Base-by-base conservation (phyloP, 2,797 vertebrate species). In the Centroberyx gerrardi region DNA sequence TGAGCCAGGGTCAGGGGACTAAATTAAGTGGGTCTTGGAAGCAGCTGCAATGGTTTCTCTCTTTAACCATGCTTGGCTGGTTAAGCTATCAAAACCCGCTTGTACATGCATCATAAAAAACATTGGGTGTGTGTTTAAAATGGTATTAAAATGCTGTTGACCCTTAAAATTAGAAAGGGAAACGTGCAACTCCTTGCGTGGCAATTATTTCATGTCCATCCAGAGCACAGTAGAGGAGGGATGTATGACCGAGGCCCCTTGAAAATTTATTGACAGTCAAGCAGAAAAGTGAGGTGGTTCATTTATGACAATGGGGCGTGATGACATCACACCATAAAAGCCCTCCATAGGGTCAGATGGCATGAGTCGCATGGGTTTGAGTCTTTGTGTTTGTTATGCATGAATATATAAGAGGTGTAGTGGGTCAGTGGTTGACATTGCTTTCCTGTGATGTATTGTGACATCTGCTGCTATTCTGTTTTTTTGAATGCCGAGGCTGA, bases 41-140 rank as follows among this genome's bases (percentile, higher is more conserved):
- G 97, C 98, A 98, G 97, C 97, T 98, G 98, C 96, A 95, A 83
- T 94, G 95, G 93, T 94, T 95, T 91, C 92, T 95, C 95, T 97
- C 96, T 99, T 99, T 98, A 98, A 97, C 96, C 97, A 98, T 97
- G 98, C 97, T 98, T 98, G 97, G 96, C 92, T 97, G 98, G 96
- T 97, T 97, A 97, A 97, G 96, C 97, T 97, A 99, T 99, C 98
- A 99, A 97, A 97, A 96, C 90, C 94, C 93, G 96, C 96, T 94
- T 96, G 97, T 97, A 97, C 95, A 95, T 95, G 96, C 96, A 94
- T 96, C 96, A 98, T 99, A 98, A 98, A 99, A 97, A 95, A 95
- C 94, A 95, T 86, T 95, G 94, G 94, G 94, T 96, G 95, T 96
- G 97, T 97, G 93, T 95, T 97, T 97, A 94, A 97, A 97, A 95